These are phyloP conservation scores for Aplidium turbinatum DNA, from an alignment of 23 tunicate species.

Conservation along the genomic window DNA sequence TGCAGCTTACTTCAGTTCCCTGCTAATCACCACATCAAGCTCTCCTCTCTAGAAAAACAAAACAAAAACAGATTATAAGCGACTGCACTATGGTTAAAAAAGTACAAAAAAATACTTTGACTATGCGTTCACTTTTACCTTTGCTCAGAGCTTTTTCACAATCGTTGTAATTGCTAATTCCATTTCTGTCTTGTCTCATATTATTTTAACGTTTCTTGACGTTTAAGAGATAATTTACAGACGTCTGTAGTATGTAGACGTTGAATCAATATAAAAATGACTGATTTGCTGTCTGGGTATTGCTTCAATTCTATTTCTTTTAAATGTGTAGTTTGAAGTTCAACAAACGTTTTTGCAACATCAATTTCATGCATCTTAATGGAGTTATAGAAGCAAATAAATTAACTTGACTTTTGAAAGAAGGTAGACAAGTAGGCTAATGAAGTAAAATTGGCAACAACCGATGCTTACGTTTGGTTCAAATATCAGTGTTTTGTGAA, in stretches of 20 bases:
- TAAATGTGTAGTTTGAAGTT: too few relatives aligned
- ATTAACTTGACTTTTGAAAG: not conserved
- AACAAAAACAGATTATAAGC: not conserved
- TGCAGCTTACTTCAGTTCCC: not conserved
- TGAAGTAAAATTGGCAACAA: not conserved
- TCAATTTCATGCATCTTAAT: too few relatives aligned
- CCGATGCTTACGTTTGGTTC: slow-evolving; percentile 5
- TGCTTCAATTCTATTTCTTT: too few relatives aligned
- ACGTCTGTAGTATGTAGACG: too few relatives aligned
- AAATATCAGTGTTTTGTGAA: slow-evolving; percentile 11
- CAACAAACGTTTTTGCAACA: too few relatives aligned
- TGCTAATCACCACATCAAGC: slow-evolving; percentile 14
- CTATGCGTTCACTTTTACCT: not conserved
- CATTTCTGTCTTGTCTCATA: too few relatives aligned
- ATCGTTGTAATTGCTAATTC: not conserved
- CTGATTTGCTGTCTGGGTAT: too few relatives aligned
- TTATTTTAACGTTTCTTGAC: too few relatives aligned
- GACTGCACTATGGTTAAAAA: too few relatives aligned
- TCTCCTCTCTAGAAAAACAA: slow-evolving; percentile 22
- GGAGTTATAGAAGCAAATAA: not conserved
- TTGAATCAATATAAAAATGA: too few relatives aligned
- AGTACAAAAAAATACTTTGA: too few relatives aligned
- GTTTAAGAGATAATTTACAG: too few relatives aligned
- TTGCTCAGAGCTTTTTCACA: not conserved
- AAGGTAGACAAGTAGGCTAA: not conserved